phyloP scores from a whole-genome alignment of 2,113 vertebrate genomes.

The Mungos mungo region DNA sequence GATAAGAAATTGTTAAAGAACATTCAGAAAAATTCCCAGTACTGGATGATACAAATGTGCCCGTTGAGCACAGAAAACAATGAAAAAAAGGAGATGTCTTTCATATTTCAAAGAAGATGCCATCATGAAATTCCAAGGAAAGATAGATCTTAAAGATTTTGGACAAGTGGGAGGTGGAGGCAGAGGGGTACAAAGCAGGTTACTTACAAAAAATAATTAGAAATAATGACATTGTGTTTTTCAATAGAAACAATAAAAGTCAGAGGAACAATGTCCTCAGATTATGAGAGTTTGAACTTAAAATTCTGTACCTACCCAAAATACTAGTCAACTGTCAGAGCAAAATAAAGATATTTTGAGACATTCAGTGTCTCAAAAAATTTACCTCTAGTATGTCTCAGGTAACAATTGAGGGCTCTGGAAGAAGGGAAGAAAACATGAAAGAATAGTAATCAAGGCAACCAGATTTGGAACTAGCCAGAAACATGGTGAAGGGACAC shows the following conservation, averaged over 20 bases:
- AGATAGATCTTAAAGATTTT: not conserved
- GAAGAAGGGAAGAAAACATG: not conserved
- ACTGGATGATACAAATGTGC: not conserved
- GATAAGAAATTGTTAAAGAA: not conserved
- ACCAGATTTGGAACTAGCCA: not conserved
- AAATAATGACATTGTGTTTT: not conserved
- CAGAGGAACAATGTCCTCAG: not conserved
- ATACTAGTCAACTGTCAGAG: not conserved
- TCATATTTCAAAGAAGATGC: not conserved
- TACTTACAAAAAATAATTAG: not conserved
- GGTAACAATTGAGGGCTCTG: not conserved
- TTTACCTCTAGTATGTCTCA: not conserved
- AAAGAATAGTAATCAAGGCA: not conserved
- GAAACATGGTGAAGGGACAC: not conserved
- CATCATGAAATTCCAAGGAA: not conserved
- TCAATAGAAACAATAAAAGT: not conserved
- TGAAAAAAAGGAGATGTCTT: not conserved
- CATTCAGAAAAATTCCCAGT: not conserved
- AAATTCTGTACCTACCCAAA: not conserved
- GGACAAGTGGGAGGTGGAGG: not conserved
- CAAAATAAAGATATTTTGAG: conserved; percentile 9
- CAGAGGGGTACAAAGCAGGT: not conserved
- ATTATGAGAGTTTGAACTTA: not conserved
- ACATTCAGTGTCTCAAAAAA: not conserved
- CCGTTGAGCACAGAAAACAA: not conserved